Conservation (phyloP, 2,888 invertebrate species). For the Eupithecia inturbata region DNA sequence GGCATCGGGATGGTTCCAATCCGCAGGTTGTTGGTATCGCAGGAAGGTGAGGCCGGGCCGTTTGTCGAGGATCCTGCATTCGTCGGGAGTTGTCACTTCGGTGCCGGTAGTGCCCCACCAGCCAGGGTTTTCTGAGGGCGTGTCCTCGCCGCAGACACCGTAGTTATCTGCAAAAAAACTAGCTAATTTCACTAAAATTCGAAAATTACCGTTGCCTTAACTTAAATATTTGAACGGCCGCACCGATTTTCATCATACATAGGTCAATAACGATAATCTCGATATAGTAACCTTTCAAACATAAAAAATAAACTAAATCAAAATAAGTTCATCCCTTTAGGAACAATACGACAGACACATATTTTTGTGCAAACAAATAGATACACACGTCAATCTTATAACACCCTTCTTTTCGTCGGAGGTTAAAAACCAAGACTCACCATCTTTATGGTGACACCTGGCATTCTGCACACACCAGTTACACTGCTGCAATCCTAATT, state of each 20-base stretch:
- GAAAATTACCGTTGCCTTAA: background rate
- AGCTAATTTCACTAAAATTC: background rate
- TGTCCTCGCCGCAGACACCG: constrained; percentile 94
- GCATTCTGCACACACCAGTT: constrained; percentile 98
- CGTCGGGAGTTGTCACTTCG: constrained; percentile 88
- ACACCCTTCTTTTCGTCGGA: no score
- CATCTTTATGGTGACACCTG: constrained; percentile 93
- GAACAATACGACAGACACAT: no score
- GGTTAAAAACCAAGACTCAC: constrained; percentile 62
- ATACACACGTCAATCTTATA: no score
- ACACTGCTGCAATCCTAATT: constrained; percentile 91
- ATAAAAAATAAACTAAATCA: no score
- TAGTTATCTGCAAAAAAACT: constrained; percentile 84
- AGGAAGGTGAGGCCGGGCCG: constrained; percentile 95
- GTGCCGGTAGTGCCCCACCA: constrained; percentile 96
- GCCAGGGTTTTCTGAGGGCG: constrained; percentile 91
- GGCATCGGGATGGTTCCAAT: constrained; percentile 94
- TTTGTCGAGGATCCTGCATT: constrained; percentile 91
- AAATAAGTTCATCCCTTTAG: background rate
- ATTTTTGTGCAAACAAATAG: no score
- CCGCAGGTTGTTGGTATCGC: constrained; percentile 94
- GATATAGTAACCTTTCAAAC: background rate
- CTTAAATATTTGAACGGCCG: background rate
- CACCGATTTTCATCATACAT: background rate
- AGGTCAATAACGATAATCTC: no score